A percentile compares a stretch with the other conserved stretches of the same genome.
Evolutionary conservation across 1,140 invertebrate genomes (phyloP).

Genomic region (Penaeus chinensis): DNA sequence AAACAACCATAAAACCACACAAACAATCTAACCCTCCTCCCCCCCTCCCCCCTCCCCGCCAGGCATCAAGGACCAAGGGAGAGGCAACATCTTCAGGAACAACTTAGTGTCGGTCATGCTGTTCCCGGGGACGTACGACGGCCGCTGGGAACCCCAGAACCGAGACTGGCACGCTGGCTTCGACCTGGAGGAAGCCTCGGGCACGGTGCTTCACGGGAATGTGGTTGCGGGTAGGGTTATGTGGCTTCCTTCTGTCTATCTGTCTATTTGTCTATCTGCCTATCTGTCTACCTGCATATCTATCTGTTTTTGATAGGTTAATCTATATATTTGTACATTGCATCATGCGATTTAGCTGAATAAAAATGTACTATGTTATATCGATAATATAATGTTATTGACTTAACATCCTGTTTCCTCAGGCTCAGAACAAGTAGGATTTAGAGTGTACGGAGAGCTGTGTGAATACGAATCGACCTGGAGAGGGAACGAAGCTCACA

Average conservation of each 20-base stretch:
- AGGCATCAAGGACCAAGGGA: slow-evolving; percentile 35
- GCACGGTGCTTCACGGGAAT: slow-evolving; percentile 4
- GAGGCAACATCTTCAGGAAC: slow-evolving; percentile 21
- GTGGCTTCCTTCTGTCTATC: background rate
- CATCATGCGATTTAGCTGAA: too few relatives aligned
- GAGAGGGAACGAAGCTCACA: slow-evolving; percentile 24
- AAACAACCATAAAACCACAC: too few relatives aligned
- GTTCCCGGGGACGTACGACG: slow-evolving; percentile 37
- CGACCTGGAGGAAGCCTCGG: slow-evolving; percentile 18
- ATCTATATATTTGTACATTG: too few relatives aligned
- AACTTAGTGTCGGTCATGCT: slow-evolving; percentile 32
- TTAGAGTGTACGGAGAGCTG: background rate
- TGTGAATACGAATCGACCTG: background rate
- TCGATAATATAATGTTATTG: too few relatives aligned
- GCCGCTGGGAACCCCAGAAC: slow-evolving; percentile 17
- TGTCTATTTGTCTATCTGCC: too few relatives aligned
- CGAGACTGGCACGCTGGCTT: slow-evolving; percentile 11
- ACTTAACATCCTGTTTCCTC: background rate
- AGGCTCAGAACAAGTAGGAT: background rate
- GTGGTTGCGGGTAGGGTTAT: slow-evolving; percentile 6
- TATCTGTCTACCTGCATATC: too few relatives aligned
- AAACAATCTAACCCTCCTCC: too few relatives aligned
- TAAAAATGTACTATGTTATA: too few relatives aligned
- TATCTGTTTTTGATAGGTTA: too few relatives aligned
- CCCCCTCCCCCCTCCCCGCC: background rate